Evolutionary conservation across 1,140 invertebrate species (phyloP).

Genomic region (Drosophila mayri): DNA sequence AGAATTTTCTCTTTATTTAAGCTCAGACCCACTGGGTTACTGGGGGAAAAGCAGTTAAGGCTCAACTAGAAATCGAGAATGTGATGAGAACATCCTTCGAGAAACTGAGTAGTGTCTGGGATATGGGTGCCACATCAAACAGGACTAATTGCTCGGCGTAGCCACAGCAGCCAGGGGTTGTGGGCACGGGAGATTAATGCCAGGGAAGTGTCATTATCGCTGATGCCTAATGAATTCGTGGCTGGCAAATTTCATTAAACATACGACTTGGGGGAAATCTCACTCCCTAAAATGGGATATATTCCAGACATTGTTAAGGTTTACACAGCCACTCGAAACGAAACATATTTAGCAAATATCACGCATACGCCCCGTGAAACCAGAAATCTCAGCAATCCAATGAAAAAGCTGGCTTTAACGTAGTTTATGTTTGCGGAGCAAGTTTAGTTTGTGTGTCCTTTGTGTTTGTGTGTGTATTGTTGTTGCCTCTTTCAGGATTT

Average conservation of each 20-base stretch:
- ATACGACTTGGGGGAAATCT: not conserved
- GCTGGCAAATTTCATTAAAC: conserved; percentile 30
- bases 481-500: conserved; percentile 4
- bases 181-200: conserved; percentile 26
- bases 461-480: not conserved
- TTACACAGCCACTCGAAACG: not conserved
- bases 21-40: not conserved
- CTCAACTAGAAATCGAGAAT: conserved; percentile 32
- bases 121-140: conserved; percentile 43
- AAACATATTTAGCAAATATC: conserved; percentile 1
- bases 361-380: conserved; percentile 7
- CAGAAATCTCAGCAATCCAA: conserved; percentile 38
- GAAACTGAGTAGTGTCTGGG: conserved; percentile 12
- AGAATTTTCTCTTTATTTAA: not conserved
- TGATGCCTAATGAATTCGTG: conserved; percentile 22
- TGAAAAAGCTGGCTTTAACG: conserved; percentile 10
- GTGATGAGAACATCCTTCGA: not conserved
- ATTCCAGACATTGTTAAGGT: not conserved
- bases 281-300: not conserved
- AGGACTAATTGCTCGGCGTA: conserved; percentile 37
- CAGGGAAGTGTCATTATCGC: conserved; percentile 30
- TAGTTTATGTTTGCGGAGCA: conserved; percentile 11
- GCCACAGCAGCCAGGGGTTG: conserved; percentile 9
- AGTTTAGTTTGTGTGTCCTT: not conserved
- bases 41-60: conserved; percentile 21